These are phyloP conservation scores for Caenorhabditis sp. DNA, from an alignment of 2,888 invertebrate genomes.

Conservation along the genomic window DNA sequence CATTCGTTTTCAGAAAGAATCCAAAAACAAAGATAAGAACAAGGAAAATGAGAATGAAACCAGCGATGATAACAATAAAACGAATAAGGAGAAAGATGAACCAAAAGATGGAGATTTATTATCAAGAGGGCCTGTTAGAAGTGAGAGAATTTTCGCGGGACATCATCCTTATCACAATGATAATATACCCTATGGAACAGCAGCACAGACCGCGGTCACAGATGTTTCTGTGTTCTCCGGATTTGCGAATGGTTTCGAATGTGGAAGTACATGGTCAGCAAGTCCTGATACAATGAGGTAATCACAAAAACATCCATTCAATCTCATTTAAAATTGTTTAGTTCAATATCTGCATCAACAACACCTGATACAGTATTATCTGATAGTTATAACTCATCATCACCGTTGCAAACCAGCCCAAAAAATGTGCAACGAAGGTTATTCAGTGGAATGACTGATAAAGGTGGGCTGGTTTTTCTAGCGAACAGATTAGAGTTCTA, in stretches of 20 bases:
- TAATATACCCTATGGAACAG: constrained; percentile 42
- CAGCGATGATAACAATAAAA: constrained; percentile 17
- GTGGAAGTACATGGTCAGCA: constrained; percentile 55
- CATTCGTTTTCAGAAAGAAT: constrained; percentile 5
- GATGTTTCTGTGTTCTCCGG: constrained; percentile 53
- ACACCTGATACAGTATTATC: constrained; percentile 66
- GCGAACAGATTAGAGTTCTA: too few relatives aligned
- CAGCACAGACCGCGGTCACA: constrained; percentile 42
- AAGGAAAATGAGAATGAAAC: constrained; percentile 17
- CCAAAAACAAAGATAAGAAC: constrained; percentile 31
- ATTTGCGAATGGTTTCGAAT: constrained; percentile 61
- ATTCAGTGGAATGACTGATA: neutral
- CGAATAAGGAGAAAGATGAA: constrained; percentile 31
- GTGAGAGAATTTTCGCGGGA: constrained; percentile 27
- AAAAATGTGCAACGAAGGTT: constrained; percentile 7
- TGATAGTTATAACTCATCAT: constrained; percentile 52
- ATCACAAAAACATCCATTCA: neutral
- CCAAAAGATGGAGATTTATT: constrained; percentile 56
- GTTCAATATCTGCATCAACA: constrained; percentile 46
- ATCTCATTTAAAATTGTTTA: constrained; percentile 7
- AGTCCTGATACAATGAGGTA: constrained; percentile 50
- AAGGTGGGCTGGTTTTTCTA: neutral
- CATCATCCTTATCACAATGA: constrained; percentile 49
- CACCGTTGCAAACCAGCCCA: constrained; percentile 43
- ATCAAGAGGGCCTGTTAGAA: constrained; percentile 66